Conservation (phyloP, 1,140 invertebrate species). For the Drosophila littoralis region DNA sequence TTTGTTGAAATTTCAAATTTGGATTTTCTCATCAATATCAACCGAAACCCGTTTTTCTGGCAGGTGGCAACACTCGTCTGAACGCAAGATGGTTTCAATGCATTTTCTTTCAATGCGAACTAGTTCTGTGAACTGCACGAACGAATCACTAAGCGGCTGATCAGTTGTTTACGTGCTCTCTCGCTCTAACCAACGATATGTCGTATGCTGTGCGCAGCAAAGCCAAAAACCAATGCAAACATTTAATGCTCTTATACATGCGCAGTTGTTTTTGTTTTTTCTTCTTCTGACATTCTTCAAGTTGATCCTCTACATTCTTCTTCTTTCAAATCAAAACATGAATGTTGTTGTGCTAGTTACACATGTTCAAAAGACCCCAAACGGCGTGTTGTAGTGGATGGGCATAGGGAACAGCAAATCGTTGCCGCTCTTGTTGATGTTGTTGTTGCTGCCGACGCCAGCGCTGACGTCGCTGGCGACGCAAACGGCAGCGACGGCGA, state of each 20-base stretch:
- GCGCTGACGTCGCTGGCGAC: constrained; percentile 51
- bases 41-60: constrained; percentile 14
- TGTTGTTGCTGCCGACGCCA: constrained; percentile 48
- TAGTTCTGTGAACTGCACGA: constrained; percentile 46
- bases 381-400: constrained; percentile 37
- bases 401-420: constrained; percentile 49
- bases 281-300: constrained; percentile 21
- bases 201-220: constrained; percentile 16
- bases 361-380: constrained; percentile 48
- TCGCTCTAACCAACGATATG: constrained; percentile 29
- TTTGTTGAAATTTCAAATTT: background rate
- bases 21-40: background rate
- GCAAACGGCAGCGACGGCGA: constrained; percentile 35
- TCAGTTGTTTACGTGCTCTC: constrained; percentile 18
- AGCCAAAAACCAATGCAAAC: constrained; percentile 22
- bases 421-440: constrained; percentile 26
- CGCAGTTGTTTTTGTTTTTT: constrained; percentile 24
- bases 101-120: constrained; percentile 37
- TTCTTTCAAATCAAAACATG: constrained; percentile 31
- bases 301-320: constrained; percentile 31
- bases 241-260: constrained; percentile 38
- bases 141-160: constrained; percentile 42
- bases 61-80: constrained; percentile 32
- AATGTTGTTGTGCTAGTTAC: constrained; percentile 40
- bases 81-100: constrained; percentile 41